Evolutionary conservation across 1,140 invertebrate genomes (phyloP).

Genomic region (Phthorimaea operculella): DNA sequence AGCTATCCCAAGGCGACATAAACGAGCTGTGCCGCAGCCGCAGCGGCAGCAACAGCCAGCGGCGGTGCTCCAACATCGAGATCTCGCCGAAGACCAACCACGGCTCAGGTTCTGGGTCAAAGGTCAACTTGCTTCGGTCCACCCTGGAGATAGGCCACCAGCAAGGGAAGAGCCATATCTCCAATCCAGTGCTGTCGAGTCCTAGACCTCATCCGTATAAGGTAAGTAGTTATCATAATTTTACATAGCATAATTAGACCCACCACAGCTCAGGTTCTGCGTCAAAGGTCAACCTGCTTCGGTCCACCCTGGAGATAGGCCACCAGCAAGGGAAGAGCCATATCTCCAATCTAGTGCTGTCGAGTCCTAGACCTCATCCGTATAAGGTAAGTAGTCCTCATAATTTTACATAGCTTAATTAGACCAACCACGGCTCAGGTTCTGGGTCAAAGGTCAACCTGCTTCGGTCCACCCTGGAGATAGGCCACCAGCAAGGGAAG

Average conservation of each 20-base stretch:
- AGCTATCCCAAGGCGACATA: slow-evolving; percentile 67
- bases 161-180: slow-evolving; percentile 51
- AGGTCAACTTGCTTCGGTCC: slow-evolving; percentile 73
- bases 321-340: slow-evolving; percentile 59
- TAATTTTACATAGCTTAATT: no score
- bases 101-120: slow-evolving; percentile 69
- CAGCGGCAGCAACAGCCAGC: slow-evolving; percentile 66
- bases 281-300: slow-evolving; percentile 73
- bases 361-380: slow-evolving; percentile 37
- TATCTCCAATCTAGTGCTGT: slow-evolving; percentile 54
- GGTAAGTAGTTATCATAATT: slow-evolving; percentile 25
- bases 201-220: slow-evolving; percentile 47
- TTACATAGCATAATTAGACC: no score
- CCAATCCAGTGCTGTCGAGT: slow-evolving; percentile 49
- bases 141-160: slow-evolving; percentile 73
- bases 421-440: slow-evolving; percentile 36
- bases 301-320: slow-evolving; percentile 74
- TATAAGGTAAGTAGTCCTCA: slow-evolving; percentile 38
- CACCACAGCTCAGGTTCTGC: slow-evolving; percentile 60
- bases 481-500: slow-evolving; percentile 67
- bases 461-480: slow-evolving; percentile 72
- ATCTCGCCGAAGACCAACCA: slow-evolving; percentile 33
- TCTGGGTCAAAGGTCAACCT: slow-evolving; percentile 75
- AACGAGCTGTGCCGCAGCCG: slow-evolving; percentile 61
- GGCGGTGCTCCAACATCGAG: slow-evolving; percentile 68